A percentile compares a stretch with the other conserved stretches of the same genome.
phyloP scores from a whole-genome alignment of 2,113 vertebrate genomes.

The Microtus ochrogaster region DNA sequence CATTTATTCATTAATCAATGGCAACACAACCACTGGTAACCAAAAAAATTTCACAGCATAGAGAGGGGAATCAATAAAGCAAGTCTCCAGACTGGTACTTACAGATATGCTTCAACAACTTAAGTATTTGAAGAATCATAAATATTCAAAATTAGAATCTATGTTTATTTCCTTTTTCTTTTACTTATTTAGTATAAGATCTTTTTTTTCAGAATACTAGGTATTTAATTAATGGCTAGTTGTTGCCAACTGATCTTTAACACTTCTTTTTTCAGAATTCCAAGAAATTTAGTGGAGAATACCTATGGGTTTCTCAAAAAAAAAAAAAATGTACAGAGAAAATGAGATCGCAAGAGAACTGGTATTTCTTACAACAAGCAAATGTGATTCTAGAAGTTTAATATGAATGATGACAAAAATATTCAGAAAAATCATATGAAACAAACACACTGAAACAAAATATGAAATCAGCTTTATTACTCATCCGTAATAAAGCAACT shows the following conservation, averaged over 20 bases:
- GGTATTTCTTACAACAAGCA: neutral
- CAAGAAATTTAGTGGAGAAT: neutral
- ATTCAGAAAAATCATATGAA: neutral
- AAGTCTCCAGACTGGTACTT: neutral
- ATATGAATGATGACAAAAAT: neutral
- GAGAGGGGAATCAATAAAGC: neutral
- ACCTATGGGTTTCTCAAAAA: neutral
- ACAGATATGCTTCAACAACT: neutral
- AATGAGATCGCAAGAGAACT: neutral
- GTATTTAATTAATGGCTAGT: neutral
- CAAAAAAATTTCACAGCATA: no score
- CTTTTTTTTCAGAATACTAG: neutral
- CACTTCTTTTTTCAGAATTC: neutral
- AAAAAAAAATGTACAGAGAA: neutral
- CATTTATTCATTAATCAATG: no score
- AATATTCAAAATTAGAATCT: neutral
- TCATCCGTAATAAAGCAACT: neutral
- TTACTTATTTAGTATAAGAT: neutral
- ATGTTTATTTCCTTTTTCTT: neutral
- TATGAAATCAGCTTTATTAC: neutral
- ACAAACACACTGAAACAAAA: neutral
- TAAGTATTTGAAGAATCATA: neutral
- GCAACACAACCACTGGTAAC: no score
- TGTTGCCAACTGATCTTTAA: neutral
- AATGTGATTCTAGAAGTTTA: neutral